A percentile compares a stretch with the other conserved stretches of the same genome.
Conservation (phyloP, 2,888 invertebrate genomes). For the Tortrix viridana region DNA sequence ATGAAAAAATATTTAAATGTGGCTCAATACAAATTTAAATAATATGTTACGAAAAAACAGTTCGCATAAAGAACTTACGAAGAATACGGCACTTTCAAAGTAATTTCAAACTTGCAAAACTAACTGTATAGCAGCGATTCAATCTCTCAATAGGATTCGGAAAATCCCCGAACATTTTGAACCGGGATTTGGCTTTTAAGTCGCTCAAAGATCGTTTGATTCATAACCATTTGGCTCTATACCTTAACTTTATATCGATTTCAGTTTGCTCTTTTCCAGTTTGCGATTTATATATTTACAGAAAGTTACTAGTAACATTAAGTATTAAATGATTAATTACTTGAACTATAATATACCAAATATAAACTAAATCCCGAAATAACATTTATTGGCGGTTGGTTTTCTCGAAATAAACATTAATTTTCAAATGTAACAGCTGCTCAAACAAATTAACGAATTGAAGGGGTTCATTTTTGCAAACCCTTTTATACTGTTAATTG, state of each 20-base stretch:
- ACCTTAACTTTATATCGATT: constrained; percentile 40
- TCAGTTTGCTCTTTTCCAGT: constrained; percentile 37
- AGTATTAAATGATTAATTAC: too few relatives aligned
- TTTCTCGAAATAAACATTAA: not conserved
- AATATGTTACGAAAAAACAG: constrained; percentile 1
- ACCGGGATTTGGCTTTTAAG: constrained; percentile 47
- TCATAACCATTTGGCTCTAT: constrained; percentile 35
- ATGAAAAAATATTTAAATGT: not conserved
- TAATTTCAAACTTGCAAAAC: constrained; percentile 22
- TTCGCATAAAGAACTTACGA: constrained; percentile 7
- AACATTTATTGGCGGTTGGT: too few relatives aligned
- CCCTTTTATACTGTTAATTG: constrained; percentile 3
- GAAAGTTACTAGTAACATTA: too few relatives aligned
- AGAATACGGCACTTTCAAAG: constrained; percentile 19
- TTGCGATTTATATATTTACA: not conserved
- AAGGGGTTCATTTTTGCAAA: constrained; percentile 17
- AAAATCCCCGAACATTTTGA: constrained; percentile 44
- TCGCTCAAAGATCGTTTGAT: constrained; percentile 49
- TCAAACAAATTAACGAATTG: constrained; percentile 15
- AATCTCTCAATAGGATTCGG: constrained; percentile 24
- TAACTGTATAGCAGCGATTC: constrained; percentile 20
- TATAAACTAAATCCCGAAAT: too few relatives aligned
- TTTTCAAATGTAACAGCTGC: constrained; percentile 16
- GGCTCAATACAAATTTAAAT: not conserved
- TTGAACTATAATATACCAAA: too few relatives aligned